These are phyloP conservation scores for Geococcyx californianus DNA, from an alignment of 2,113 vertebrate genomes.

Conservation along the genomic window DNA sequence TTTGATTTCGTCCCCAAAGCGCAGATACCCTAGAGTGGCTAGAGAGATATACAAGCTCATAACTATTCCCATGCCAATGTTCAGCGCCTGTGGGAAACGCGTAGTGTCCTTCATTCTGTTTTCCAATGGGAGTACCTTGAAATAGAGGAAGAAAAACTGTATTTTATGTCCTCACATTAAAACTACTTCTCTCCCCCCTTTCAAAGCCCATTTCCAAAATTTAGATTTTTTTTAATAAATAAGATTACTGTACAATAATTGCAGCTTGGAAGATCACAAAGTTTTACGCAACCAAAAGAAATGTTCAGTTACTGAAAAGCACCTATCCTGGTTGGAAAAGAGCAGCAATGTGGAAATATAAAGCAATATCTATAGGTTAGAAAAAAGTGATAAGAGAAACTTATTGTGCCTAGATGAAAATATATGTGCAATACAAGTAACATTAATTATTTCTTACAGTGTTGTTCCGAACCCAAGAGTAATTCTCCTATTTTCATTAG, in stretches of 20 bases:
- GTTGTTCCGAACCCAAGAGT: not conserved
- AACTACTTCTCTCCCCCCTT: not conserved
- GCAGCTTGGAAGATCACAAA: not conserved
- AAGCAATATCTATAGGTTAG: not conserved
- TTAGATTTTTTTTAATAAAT: not conserved
- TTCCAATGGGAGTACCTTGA: conserved; percentile 88
- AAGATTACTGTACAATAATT: not conserved
- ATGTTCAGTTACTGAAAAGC: not conserved
- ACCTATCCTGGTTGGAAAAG: not conserved
- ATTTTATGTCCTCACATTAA: not conserved
- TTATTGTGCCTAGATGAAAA: not conserved
- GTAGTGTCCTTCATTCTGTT: conserved; percentile 86
- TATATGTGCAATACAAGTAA: not conserved
- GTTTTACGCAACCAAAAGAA: not conserved
- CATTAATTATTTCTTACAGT: not conserved
- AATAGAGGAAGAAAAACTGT: not conserved
- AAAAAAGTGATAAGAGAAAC: not conserved
- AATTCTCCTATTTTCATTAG: not conserved
- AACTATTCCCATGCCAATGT: conserved; percentile 86
- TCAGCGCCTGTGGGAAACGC: conserved; percentile 80
- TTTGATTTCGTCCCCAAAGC: conserved; percentile 85
- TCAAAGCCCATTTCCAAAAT: not conserved
- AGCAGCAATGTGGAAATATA: not conserved
- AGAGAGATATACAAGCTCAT: conserved; percentile 81
- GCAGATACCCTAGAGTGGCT: conserved; percentile 85